Base-by-base conservation (phyloP, 2,113 vertebrate genomes). In the Elaphurus davidianus region DNA sequence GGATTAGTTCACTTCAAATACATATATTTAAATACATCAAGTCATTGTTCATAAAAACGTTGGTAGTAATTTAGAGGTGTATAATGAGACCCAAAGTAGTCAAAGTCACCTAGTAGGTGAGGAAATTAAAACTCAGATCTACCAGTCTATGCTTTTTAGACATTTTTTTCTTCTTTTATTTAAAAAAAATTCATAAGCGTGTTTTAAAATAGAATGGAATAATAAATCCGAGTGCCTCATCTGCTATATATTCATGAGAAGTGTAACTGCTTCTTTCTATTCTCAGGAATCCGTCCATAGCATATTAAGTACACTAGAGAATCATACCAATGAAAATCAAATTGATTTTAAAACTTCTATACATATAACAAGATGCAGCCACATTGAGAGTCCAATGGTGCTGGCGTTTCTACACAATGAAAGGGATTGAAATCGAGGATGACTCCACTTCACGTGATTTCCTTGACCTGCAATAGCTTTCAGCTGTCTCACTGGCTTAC, bases 281-380 rank as follows among this genome's bases (percentile, higher is more conserved):
- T 98, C 95, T 98, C 96, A 95, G 97, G 96, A 98, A 98, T 94
- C 95, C 85, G 47, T 97, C 97, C 93, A 57, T 19, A 94, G 96
- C 96, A 97, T 98, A 98, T 97, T 98, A 98, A 98, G 96, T 96
- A 98, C 97, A 98, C 98, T 92, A 98, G 89, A 98, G 98, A 98
- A 98, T 98, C 97, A 97, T 95, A 93, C 83, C 94, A 95, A 54
- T 96, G 94, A 96, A 98, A 98, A 98, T 98, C 96, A 98, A 96
- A 98, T 98, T 98, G 97, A 97, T 98, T 98, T 98, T 74, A 97
- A 95, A 98, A 97, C 89, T 97, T 87, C 94, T 78, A 93, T 93
- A 97, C 87, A 87, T 95, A 67, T 95, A 97, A 97, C 97, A 96
- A 97, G 91, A 98, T 96, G 93, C 94, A 96, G 92, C 67, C 54